Conservation (phyloP, 1,140 invertebrate species). For the Drosophila nebulosa region DNA sequence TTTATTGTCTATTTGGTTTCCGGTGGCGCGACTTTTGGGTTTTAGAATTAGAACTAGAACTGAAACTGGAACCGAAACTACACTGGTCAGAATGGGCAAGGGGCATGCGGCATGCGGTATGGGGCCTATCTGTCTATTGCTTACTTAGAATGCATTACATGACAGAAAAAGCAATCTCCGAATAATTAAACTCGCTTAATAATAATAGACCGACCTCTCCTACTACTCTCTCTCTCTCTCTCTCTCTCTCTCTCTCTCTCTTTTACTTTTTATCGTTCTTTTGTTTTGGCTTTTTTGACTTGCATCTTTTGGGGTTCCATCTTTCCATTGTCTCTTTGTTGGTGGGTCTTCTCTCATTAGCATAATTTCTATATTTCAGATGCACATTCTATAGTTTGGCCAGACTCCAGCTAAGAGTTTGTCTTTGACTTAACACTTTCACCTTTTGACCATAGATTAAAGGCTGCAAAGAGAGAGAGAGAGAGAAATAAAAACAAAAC, state of each 20-base stretch:
- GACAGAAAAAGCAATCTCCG: slow-evolving; percentile 20
- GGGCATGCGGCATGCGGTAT: not conserved
- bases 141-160: slow-evolving; percentile 66
- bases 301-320: slow-evolving; percentile 3
- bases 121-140: not conserved
- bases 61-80: slow-evolving; percentile 17
- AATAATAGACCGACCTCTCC: too few species aligned
- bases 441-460: slow-evolving; percentile 29
- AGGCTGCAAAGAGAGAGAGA: not conserved
- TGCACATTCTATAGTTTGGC: slow-evolving; percentile 13
- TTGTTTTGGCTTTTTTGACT: not conserved
- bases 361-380: slow-evolving; percentile 22
- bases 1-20: slow-evolving; percentile 55
- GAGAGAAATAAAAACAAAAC: not conserved
- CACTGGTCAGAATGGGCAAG: not conserved
- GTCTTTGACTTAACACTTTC: slow-evolving; percentile 62
- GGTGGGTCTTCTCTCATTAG: slow-evolving; percentile 23
- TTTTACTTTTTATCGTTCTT: slow-evolving; percentile 7
- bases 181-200: slow-evolving; percentile 5
- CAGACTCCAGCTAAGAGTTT: slow-evolving; percentile 23
- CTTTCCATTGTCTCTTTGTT: not conserved
- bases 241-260: too few species aligned
- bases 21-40: slow-evolving; percentile 44
- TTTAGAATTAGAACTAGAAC: slow-evolving; percentile 33
- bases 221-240: too few species aligned